Conservation (phyloP, 2,113 vertebrate species). For the Chloropsis cyanopogon region DNA sequence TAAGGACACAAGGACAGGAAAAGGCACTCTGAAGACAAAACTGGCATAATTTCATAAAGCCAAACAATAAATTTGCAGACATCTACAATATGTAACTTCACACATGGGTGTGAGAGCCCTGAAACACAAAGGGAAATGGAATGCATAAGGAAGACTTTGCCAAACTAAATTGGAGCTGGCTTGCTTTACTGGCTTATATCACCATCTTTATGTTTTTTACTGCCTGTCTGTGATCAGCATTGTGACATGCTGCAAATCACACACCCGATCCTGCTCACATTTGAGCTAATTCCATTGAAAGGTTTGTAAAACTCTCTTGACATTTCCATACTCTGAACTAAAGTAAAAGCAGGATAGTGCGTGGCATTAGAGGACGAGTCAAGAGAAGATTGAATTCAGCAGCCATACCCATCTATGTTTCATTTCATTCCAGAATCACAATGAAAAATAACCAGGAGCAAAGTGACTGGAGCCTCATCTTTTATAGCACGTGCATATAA, state of each 20-base stretch:
- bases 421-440: neutral
- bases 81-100: neutral
- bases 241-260: neutral
- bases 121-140: constrained; percentile 9
- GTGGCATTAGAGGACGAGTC: neutral
- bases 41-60: neutral
- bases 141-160: neutral
- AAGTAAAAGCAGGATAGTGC: neutral
- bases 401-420: neutral
- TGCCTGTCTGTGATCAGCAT: neutral
- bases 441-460: neutral
- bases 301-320: neutral
- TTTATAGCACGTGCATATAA: neutral
- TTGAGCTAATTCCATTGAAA: neutral
- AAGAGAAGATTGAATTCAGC: neutral
- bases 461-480: neutral
- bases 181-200: neutral
- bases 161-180: neutral
- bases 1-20: neutral
- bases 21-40: neutral
- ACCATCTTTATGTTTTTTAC: neutral
- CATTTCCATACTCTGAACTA: neutral
- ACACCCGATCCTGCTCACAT: neutral
- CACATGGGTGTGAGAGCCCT: neutral
- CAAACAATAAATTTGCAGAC: constrained; percentile 11